phyloP scores from a whole-genome alignment of 2,888 invertebrate species.

The Teleiodes luculella region DNA sequence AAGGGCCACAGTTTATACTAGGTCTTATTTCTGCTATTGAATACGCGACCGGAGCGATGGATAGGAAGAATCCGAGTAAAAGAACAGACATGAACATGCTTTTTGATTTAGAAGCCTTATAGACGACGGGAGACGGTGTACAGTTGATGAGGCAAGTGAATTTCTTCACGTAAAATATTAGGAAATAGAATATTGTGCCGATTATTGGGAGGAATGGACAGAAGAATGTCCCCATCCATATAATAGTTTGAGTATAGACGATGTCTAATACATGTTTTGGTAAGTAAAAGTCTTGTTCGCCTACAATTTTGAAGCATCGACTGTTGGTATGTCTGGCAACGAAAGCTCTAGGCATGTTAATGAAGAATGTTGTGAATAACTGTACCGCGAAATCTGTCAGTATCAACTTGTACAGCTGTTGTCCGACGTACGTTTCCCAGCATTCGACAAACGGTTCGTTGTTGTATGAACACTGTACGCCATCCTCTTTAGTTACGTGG shows the following conservation, averaged over 20 bases:
- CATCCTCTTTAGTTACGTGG: slow-evolving; percentile 50
- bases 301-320: slow-evolving; percentile 81
- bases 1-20: slow-evolving; percentile 90
- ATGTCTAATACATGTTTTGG: slow-evolving; percentile 91
- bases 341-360: slow-evolving; percentile 88
- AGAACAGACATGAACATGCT: slow-evolving; percentile 91
- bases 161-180: slow-evolving; percentile 91
- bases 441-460: slow-evolving; percentile 72
- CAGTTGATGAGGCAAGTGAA: slow-evolving; percentile 89
- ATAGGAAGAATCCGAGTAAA: slow-evolving; percentile 85
- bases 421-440: slow-evolving; percentile 94
- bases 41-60: slow-evolving; percentile 85
- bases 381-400: slow-evolving; percentile 87
- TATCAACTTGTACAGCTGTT: slow-evolving; percentile 90
- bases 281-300: slow-evolving; percentile 89
- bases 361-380: slow-evolving; percentile 84
- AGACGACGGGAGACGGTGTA: slow-evolving; percentile 85
- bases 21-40: slow-evolving; percentile 85
- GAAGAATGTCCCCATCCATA: slow-evolving; percentile 93
- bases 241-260: slow-evolving; percentile 90
- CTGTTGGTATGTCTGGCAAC: slow-evolving; percentile 82
- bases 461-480: slow-evolving; percentile 45
- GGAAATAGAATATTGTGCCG: slow-evolving; percentile 83
- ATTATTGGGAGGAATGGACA: slow-evolving; percentile 88
- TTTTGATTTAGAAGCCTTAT: slow-evolving; percentile 89